Conservation (phyloP, 2,113 vertebrate species). For the Xenopus tropicalis region DNA sequence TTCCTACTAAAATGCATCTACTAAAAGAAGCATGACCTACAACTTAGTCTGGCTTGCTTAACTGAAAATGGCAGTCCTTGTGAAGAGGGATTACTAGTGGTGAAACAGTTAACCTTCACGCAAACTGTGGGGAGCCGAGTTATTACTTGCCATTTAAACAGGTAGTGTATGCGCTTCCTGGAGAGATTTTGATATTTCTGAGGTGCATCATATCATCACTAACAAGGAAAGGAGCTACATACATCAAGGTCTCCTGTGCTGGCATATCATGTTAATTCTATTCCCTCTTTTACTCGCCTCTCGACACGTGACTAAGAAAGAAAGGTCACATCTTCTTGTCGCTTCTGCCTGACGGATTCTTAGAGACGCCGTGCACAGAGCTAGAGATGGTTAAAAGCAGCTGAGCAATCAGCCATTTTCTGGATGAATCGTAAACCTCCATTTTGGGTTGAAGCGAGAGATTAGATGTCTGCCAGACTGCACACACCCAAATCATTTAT, state of each 20-base stretch:
- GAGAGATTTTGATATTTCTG: slow-evolving; percentile 53
- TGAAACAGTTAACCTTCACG: slow-evolving; percentile 26
- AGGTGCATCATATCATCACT: slow-evolving; percentile 43
- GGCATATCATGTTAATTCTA: slow-evolving; percentile 57
- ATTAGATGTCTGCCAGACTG: slow-evolving; percentile 47
- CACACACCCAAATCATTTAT: slow-evolving; percentile 48
- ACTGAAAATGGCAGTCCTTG: background rate
- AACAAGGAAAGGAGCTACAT: slow-evolving; percentile 50
- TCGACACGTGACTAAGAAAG: slow-evolving; percentile 50
- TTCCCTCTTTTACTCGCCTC: slow-evolving; percentile 42
- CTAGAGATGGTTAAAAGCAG: slow-evolving; percentile 60
- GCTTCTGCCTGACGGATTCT: slow-evolving; percentile 63
- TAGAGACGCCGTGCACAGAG: slow-evolving; percentile 55
- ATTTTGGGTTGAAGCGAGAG: slow-evolving; percentile 59
- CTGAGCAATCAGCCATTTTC: slow-evolving; percentile 65
- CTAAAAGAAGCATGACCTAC: background rate
- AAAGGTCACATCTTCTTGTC: slow-evolving; percentile 70
- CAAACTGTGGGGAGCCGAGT: slow-evolving; percentile 22
- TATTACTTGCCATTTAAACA: slow-evolving; percentile 44
- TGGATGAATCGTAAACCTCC: slow-evolving; percentile 62
- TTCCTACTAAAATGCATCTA: background rate
- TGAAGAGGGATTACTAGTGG: background rate
- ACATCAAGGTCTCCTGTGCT: slow-evolving; percentile 50
- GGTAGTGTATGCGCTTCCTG: slow-evolving; percentile 38
- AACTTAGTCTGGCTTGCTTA: background rate